phyloP scores from a whole-genome alignment of 2,888 invertebrate genomes.

The Zaprionus bogoriensis region DNA sequence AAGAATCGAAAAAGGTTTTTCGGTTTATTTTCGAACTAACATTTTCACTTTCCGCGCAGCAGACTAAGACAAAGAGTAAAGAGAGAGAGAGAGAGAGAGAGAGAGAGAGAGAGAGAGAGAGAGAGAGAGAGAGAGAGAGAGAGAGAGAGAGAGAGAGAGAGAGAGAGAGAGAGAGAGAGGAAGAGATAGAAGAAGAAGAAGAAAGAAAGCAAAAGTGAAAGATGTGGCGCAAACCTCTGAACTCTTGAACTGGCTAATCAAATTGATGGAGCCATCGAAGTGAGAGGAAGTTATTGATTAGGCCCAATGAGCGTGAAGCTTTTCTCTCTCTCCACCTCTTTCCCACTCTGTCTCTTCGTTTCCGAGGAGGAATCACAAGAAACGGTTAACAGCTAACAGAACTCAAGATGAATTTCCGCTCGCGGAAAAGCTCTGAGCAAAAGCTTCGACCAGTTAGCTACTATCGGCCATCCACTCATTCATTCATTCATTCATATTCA shows the following conservation, averaged over 20 bases:
- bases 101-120: constrained; percentile 47
- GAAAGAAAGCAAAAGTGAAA: constrained; percentile 56
- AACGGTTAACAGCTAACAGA: neutral
- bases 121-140: constrained; percentile 25
- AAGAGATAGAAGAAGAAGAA: neutral
- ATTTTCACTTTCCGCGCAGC: constrained; percentile 52
- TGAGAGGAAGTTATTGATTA: constrained; percentile 30
- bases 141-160: neutral
- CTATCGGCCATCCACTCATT: constrained; percentile 6
- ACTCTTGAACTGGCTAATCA: neutral
- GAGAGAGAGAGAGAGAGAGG: constrained; percentile 44
- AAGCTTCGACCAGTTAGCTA: constrained; percentile 2
- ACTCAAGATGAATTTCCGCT: constrained; percentile 2
- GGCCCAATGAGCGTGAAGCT: constrained; percentile 9
- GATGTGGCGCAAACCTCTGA: constrained; percentile 25
- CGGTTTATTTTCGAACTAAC: constrained; percentile 10
- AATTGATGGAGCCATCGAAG: neutral
- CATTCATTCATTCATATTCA: neutral
- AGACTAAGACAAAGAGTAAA: constrained; percentile 37
- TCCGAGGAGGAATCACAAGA: neutral
- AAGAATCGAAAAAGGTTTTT: constrained; percentile 33
- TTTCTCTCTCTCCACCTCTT: neutral
- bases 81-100: no score
- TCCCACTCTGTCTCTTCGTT: neutral
- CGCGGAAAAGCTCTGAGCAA: constrained; percentile 6